Percentiles rank a stretch among this genome's conserved stretches.
phyloP scores from a whole-genome alignment of 2,113 vertebrate genomes.

The Aegotheles bennettii region DNA sequence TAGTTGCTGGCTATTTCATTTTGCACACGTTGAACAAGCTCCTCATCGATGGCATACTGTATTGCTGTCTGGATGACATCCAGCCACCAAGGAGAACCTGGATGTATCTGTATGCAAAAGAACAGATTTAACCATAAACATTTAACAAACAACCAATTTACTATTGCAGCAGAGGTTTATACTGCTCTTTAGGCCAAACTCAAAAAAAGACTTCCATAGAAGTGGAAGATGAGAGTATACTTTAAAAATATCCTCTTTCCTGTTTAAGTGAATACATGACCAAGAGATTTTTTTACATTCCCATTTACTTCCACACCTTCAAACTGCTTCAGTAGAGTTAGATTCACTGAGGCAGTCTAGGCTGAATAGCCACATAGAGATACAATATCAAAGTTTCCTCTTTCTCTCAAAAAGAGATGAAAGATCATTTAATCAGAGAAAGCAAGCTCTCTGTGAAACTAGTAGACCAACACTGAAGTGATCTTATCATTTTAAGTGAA shows the following conservation, averaged over 20 bases:
- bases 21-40: conserved; percentile 88
- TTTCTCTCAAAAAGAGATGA: neutral
- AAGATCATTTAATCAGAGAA: neutral
- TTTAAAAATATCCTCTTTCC: neutral
- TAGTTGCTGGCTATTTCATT: conserved; percentile 92
- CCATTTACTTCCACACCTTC: neutral
- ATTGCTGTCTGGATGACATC: conserved; percentile 87
- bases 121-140: neutral
- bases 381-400: neutral
- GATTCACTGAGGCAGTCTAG: neutral
- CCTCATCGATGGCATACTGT: conserved; percentile 85
- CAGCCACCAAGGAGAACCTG: conserved; percentile 91
- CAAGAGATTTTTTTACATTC: neutral
- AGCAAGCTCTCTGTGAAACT: neutral
- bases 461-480: neutral
- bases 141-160: neutral
- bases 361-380: neutral
- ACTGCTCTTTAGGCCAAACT: neutral
- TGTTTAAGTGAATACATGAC: neutral
- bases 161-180: neutral
- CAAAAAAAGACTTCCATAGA: neutral
- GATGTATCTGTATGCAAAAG: conserved; percentile 63
- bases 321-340: neutral
- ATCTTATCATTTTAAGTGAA: neutral
- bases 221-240: neutral